Base-by-base conservation (phyloP, 2,888 invertebrate genomes). In the Colletes collaris region DNA sequence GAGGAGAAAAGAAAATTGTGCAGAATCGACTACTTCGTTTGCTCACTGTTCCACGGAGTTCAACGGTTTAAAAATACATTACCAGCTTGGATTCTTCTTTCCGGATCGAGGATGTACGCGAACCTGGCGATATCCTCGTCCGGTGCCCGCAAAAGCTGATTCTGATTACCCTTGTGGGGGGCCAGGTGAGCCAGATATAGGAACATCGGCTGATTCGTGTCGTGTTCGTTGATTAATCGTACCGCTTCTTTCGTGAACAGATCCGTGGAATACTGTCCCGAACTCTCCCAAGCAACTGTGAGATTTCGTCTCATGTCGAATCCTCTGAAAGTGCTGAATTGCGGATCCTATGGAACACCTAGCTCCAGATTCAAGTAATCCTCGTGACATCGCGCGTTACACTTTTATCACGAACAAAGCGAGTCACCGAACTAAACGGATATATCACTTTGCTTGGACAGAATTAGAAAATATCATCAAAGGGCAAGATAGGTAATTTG, bases 1-100 rank as follows among this genome's bases (percentile, higher is more conserved):
- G 27, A 27, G 2, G 0, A 27, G 27, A 27, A 27, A 0, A 27
- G 27, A 27, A 27, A 27, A 27, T 27, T 27, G 27, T 27, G 27
- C 27, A 27, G 27, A 27, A 27, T 27, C 27, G 27, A 27, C 27
- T 27, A 27, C 27, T 27, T 27, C 27, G 27, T 27, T 2, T 27
- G 2, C 27, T 27, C 7, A 49, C 11, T 10, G 11, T 49, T 50
- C n/a, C n/a, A 50, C 2, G n/a, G n/a, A n/a, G 2, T 50, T 50
- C 13, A 5, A 50, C 5, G 4, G 27, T 49, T 27, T 27, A n/a
- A 19, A 40, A 4, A 44, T 2, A 19, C 13, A 19, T 71, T 64
- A 96, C 96, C 96, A 69, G 97, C 97, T 93, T 95, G 97, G 53
- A 94, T 94, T 87, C 96, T 93, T 67, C 96, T 93, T 72, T 95